Base-by-base conservation (phyloP, 30 jellyfish, hydroid and myxozoan genomes). In the Aurelia sp. region DNA sequence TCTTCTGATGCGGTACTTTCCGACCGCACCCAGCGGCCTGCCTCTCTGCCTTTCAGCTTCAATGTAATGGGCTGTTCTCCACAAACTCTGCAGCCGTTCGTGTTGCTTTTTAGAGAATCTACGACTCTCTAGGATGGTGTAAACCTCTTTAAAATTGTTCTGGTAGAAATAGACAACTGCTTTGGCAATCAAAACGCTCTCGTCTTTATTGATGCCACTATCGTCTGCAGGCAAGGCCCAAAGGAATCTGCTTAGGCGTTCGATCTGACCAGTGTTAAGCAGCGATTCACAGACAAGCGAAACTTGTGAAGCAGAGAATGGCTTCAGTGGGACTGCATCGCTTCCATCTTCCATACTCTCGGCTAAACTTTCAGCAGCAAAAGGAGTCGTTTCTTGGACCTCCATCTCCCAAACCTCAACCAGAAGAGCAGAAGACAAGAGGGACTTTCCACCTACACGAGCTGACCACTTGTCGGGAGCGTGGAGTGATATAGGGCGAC, bases 51-150 rank as follows among this genome's bases (percentile, higher is more conserved):
- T 72, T 63, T 94, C 99, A 10, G 96, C 97, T 78, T 94, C 97
- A 41, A 87, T 94, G 91, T 94, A 94, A 60, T 79, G 97, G 11
- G 97, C 97, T 2, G 91, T 87, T 13, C 96, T 41, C 99, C 99
- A 94, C 16, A 94, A 67, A 37, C 79, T 66, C 62, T 94, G 98
- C 81, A 92, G 84, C 69, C 94, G 72, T 50, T 78, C 92, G 89
- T 92, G 98, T 51, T 92, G 94, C 71, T 33, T 23, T 23, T 81
- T 73, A 37, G 93, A 55, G 89, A 85, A 92, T 40, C 86, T 47
- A 10, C 89, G 75, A 27, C 91, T 86, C 67, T 85, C 96, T 23
- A 92, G 66, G 53, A 92, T 79, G 65, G 94, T 4, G 67, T 92
- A 92, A 27, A 92, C 86, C 37, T 80, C 90, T 80, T 86, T 81